phyloP scores from a whole-genome alignment of 92 coral and sea anemone species.

The Epizoanthus rinbou region DNA sequence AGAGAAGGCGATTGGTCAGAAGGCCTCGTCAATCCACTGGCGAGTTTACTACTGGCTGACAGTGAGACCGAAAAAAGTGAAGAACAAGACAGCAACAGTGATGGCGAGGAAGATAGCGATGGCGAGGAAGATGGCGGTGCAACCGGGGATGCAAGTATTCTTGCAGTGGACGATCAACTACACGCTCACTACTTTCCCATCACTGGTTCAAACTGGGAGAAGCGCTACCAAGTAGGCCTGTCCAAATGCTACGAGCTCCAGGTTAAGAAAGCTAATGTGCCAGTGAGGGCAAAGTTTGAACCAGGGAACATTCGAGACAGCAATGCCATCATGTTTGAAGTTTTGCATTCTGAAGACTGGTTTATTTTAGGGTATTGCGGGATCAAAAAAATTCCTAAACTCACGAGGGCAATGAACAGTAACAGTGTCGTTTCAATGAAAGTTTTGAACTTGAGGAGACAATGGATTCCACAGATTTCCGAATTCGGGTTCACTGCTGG shows the following conservation, averaged over 20 bases:
- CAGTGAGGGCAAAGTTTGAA: constrained; percentile 42
- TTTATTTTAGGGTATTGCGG: constrained; percentile 54
- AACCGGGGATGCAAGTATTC: neutral
- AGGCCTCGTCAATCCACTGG: no score
- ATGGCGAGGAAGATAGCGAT: constrained; percentile 39
- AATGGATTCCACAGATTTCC: constrained; percentile 39
- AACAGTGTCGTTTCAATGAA: neutral
- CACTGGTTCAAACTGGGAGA: constrained; percentile 41
- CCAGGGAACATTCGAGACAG: constrained; percentile 55
- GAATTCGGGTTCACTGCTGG: constrained; percentile 46
- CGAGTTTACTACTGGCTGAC: no score
- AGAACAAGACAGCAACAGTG: neutral
- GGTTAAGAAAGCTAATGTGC: constrained; percentile 23
- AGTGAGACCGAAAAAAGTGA: no score
- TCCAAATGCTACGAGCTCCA: constrained; percentile 29
- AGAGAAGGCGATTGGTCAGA: no score
- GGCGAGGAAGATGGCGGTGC: constrained; percentile 17
- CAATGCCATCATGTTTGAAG: constrained; percentile 59
- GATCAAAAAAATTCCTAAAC: constrained; percentile 54
- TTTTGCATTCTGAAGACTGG: constrained; percentile 51
- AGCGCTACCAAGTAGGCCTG: constrained; percentile 43
- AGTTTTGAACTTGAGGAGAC: constrained; percentile 23
- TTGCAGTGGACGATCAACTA: neutral
- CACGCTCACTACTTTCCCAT: constrained; percentile 43
- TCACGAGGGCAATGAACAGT: constrained; percentile 40